Evolutionary conservation across 2,113 vertebrate genomes (phyloP), one percentile per base, ranked within the genome.

Genomic region (Hippocampus comes): DNA sequence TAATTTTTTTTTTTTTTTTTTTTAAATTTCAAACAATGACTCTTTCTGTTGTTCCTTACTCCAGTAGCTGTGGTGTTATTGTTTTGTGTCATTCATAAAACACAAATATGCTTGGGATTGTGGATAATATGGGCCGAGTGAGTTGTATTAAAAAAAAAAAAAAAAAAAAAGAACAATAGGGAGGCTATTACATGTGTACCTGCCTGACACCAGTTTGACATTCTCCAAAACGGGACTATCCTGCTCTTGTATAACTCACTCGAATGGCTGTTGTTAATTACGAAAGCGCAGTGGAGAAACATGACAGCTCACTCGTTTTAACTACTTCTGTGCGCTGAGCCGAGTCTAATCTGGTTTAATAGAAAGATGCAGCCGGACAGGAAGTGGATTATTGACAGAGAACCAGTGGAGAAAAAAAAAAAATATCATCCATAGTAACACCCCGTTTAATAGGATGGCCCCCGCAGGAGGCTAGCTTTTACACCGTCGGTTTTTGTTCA

Each of bases 271-370:
- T 76, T 86, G 75, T 89, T 88, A 89, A 88, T 89, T 87, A 85
- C 82, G 71, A 86, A 86, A 82, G 82, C 83, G 73, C 76, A 88
- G 88, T 68, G 18, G 66, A 75, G 74, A 79, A 86, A 75, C 72
- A 79, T 85, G 78, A 86, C 82, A 87, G 82, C 81, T 86, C 88
- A 86, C 89, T 87, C 86, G 81, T 78, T 88, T 87, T 86, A 38
- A 90, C 78, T 84, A 72, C 73, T 77, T 68, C 75, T 84, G 63
- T 83, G 79, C 81, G 82, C 74, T 78, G 70, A 41, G 68, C 74
- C 49, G 78, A 46, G 75, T 83, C 75, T 77, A 76, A 27, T 68
- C 51, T 61, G 82, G 80, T 66, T 75, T 86, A 83, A 83, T 81
- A 77, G 78, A 68, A 41, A 63, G 73, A 80, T 75, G 80, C 74